Conservation (phyloP, 1,140 invertebrate genomes). For the Bicyclus anynana region DNA sequence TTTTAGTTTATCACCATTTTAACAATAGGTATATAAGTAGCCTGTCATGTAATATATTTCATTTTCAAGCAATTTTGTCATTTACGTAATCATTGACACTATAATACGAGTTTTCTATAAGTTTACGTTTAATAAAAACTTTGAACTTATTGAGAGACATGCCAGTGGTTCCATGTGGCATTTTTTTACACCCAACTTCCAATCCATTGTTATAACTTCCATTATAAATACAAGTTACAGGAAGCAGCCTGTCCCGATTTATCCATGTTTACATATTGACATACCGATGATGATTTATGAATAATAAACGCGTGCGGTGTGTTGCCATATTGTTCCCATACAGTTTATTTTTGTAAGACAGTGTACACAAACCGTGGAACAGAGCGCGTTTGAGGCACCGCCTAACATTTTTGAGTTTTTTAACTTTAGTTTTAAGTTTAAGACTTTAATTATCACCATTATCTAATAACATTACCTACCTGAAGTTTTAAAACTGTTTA, state of each 20-base stretch:
- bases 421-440: background rate
- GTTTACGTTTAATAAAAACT: no score
- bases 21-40: no score
- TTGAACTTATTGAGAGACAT: no score
- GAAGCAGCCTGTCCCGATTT: conserved; percentile 19
- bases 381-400: background rate
- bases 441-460: no score
- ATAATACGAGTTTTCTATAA: no score
- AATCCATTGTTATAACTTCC: conserved; percentile 5
- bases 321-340: conserved; percentile 52
- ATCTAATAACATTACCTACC: no score
- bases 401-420: background rate
- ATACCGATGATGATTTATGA: conserved; percentile 56
- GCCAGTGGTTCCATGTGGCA: no score
- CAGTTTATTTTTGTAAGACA: conserved; percentile 20
- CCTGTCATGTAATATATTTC: no score
- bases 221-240: conserved; percentile 19
- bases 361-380: conserved; percentile 2
- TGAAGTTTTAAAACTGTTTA: no score
- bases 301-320: conserved; percentile 52
- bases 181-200: background rate
- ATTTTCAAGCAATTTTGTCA: no score
- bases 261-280: conserved; percentile 44
- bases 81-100: no score
- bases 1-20: no score